Evolutionary conservation across 2,113 vertebrate genomes (phyloP), one percentile per base, ranked within the genome.

Genomic region (Lasiurus cinereus): DNA sequence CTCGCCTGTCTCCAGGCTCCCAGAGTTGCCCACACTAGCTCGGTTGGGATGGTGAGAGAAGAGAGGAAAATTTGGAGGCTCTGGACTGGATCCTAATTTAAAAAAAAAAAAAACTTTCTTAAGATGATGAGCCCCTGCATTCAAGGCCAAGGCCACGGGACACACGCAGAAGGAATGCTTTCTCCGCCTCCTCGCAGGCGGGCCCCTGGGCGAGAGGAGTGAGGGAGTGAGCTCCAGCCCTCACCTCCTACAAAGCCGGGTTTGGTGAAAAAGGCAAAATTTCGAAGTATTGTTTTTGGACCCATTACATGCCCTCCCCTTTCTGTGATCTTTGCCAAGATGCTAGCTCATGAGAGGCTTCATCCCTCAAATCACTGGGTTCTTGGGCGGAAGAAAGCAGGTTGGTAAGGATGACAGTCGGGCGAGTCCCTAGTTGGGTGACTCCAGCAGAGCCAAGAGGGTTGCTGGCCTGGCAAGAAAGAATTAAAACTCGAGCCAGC

Each of bases 1-100:
- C 52, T 31, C 16, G 29, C 5, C 66, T 0, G 31, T 33, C 2
- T 15, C 69, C 56, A 29, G 74, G 62, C 39, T 18, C 62, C 31
- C 31, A 33, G 86, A n/a, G 54, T 46, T 31, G 66, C 24, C 43
- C 19, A 21, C 21, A 2, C 0, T 64, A 33, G 33, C 22, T 3
- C 12, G 2, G n/a, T 2, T 14, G 2, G n/a, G 27, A 14, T 19
- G 15, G 2, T 2, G 18, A 12, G 0, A 0, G 36, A 27, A 48
- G 19, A n/a, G 14, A 46, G 39, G 4, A n/a, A 15, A 48, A 48
- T 62, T 64, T 56, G 22, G 48, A 87, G 22, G 22, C 50, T 62
- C 48, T 46, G 22, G 36, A 54, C 8, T 72, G 29, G 18, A 69
- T 62, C 43, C 39, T 86, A 16, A 69, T 33, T 54, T 6, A 54